Conservation (phyloP, 92 coral and sea anemone species). For the Siderastrea radians region DNA sequence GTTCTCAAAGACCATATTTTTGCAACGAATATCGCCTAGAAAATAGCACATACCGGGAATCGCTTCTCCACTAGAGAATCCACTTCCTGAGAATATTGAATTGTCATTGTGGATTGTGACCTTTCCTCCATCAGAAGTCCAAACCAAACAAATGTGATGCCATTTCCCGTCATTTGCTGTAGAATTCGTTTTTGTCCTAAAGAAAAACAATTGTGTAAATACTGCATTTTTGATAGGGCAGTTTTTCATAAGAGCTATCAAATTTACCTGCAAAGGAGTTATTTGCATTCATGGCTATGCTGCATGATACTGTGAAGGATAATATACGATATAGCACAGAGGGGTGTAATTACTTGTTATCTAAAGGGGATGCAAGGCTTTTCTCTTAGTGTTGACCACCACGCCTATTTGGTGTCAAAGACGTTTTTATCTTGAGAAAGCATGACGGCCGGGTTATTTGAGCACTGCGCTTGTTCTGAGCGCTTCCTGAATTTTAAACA, state of each 20-base stretch:
- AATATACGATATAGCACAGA: no score
- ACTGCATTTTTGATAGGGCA: no score
- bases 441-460: no score
- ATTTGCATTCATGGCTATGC: background rate
- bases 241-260: no score
- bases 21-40: background rate
- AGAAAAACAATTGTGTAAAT: background rate
- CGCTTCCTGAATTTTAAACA: no score
- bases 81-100: background rate
- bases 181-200: constrained; percentile 10
- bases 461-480: no score
- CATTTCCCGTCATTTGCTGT: constrained; percentile 51
- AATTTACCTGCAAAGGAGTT: background rate
- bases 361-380: no score
- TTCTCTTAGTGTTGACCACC: no score
- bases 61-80: constrained; percentile 29
- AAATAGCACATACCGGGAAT: constrained; percentile 48
- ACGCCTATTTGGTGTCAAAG: no score
- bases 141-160: constrained; percentile 54
- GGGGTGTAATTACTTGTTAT: no score
- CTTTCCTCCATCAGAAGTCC: constrained; percentile 26
- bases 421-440: no score
- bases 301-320: no score
- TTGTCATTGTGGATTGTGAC: constrained; percentile 12
- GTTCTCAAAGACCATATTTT: background rate